Base-by-base conservation (phyloP, 35 echinoderm and acorn worm genomes). In the Apostichopus japonicus region DNA sequence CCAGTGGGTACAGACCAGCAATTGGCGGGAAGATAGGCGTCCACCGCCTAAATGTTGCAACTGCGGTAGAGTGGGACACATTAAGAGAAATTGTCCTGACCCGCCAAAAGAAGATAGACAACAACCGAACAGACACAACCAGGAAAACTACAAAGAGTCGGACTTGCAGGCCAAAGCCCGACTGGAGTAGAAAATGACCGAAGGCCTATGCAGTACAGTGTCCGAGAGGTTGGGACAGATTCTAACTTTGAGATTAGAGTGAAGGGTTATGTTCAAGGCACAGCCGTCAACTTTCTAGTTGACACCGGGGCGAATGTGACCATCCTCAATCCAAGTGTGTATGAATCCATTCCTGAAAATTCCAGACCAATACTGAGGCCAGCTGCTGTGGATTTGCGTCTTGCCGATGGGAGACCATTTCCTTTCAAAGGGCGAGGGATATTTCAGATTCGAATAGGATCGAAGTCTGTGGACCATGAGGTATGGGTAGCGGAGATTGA, bases 111-210 rank as follows among this genome's bases (percentile, higher is more conserved):
- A 88, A 53, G 86, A 88, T 72, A 33, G 27, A 71, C 24, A 61
- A 33, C 6, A 33, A 24, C 7, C 5, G 6, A 65, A 7, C 6
- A 25, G 4, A 53, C 23, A 72, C 9, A 58, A 44, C 17, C 86
- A 88, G 86, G 86, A 73, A 88, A 88, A 67, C 86, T 65, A 13
- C 86, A 58, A 71, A 33, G 55, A 88, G 61, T 19, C 89, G 76
- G 53, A 16, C 72, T 91, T 91, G 72, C 27, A 56, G 89, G 89
- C 73, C 89, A 72, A 91, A 91, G 76, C 11, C 72, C 89, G 72
- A 7, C 89, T 14, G 86, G 17, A 81, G 14, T 88, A 88, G 65
- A 70, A 75, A 79, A 10, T 55, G 19, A 78, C 10, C 55, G 4
- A 8, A 79, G 89, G 89, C 89, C 89, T 79, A 24, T 4, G 56